Base-by-base conservation (phyloP, 2,113 vertebrate species). In the Symphodus melops region DNA sequence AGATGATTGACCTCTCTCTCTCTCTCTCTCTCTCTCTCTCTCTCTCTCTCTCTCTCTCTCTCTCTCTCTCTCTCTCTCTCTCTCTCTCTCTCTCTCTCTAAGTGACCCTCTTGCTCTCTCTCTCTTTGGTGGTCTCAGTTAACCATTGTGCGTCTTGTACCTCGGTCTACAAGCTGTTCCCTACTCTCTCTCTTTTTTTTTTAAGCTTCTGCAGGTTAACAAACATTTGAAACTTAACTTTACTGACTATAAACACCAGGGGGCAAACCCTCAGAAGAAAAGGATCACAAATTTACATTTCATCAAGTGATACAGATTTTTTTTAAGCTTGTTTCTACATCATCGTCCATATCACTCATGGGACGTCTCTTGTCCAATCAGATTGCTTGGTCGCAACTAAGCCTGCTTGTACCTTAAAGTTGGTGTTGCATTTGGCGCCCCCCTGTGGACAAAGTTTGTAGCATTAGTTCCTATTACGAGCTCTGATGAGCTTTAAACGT, bases 41-140 rank as follows among this genome's bases (percentile, higher is more conserved):
- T 60, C 33, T 59, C 54, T 79, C 44, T 66, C n/a, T 60, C 42
- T 20, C 25, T 25, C 25, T 25, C 25, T 25, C 4, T 25, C 2
- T 25, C 25, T 25, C 25, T 25, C 25, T 59, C 54, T 79, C 44
- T 66, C n/a, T 60, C 42, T 20, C 58, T 60, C 51, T 56, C 5
- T 52, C 44, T 41, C 37, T 59, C 21, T 67, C 48, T 60, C 33
- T 46, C 21, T 33, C 28, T 52, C n/a, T n/a, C n/a, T 87, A 65
- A 62, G 74, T 72, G 41, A 14, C 58, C 64, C 51, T 56, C 5
- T 52, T 49, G 48, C 37, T 59, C 21, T 67, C 48, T 60, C 33
- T 46, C 21, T 33, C 28, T 52, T 16, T 33, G 16, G 2, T 36
- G 8, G 42, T 41, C 73, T 57, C 13, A 9, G 0, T 70, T 60